Evolutionary conservation across 2,888 invertebrate species (phyloP), one percentile per base, ranked within the genome.

Genomic region (Apodemia zela): DNA sequence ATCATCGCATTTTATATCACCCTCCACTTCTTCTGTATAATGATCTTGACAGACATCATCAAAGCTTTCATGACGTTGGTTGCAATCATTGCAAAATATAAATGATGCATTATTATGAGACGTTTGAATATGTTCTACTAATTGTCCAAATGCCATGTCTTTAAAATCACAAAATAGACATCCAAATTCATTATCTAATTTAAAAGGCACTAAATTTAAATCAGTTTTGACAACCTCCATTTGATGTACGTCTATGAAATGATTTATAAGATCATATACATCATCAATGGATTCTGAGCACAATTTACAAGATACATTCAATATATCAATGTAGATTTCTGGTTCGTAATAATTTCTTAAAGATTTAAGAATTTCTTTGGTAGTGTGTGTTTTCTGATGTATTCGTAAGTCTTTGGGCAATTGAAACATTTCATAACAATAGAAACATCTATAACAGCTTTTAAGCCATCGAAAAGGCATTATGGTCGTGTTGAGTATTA

Each of bases 31-130:
- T 17, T 67, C 66, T n/a, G 76, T 75, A 25, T 71, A 85, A 0
- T 82, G 75, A 62, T 88, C 87, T 0, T 79, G 62, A 1, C 82
- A 73, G 3, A 88, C 69, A 8, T 86, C 70, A 7, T 74, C 78
- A 0, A 74, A 72, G 38, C 84, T 80, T 72, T 82, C 85, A 60
- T 85, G 87, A 66, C 86, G 77, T 57, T 83, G 82, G 0, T 86
- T 84, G 45, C 89, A 85, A 1, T 75, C 71, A 25, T 77, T 77
- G 49, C 85, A 85, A 0, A 75, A 35, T 21, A 33, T 74, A 75
- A 54, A 72, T 69, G 8, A 68, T 69, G 1, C 70, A 69, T 72
- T 73, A 6, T 69, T 76, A 45, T 84, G 83, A 25, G 71, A 72
- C 60, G 73, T 77, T n/a, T 78, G 71, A 2, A 75, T 74, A 45